Percentiles rank a stretch among this genome's conserved stretches.
phyloP scores from a whole-genome alignment of 1,140 invertebrate genomes.

The Danaus melanippus region DNA sequence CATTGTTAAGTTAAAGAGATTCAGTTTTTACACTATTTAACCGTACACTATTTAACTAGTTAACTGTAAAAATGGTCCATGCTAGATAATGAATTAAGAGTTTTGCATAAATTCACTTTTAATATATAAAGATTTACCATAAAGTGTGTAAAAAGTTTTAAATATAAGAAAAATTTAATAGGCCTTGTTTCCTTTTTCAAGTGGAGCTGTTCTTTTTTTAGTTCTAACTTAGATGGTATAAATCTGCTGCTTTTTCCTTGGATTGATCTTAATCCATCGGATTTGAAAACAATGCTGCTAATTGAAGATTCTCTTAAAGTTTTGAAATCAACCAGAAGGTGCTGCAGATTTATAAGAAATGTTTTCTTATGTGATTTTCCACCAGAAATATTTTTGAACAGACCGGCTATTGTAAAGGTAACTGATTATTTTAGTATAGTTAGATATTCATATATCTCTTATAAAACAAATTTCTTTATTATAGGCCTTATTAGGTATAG shows the following conservation, averaged over 20 bases:
- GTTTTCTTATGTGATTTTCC: slow-evolving; percentile 80
- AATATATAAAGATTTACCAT: too few species aligned
- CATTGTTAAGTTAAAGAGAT: slow-evolving; percentile 1
- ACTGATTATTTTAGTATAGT: slow-evolving; percentile 11
- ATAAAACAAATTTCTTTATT: slow-evolving; percentile 20
- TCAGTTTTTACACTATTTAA: too few species aligned
- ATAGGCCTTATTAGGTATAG: slow-evolving; percentile 48
- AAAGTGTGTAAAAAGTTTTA: too few species aligned
- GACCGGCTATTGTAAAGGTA: slow-evolving; percentile 75
- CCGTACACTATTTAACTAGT: too few species aligned
- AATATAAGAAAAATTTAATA: too few species aligned
- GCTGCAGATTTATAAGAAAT: slow-evolving; percentile 77
- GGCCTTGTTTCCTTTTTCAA: too few species aligned
- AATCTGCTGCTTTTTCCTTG: slow-evolving; percentile 73
- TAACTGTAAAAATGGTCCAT: too few species aligned
- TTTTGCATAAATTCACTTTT: too few species aligned
- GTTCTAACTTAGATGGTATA: slow-evolving; percentile 51
- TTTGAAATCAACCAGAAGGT: slow-evolving; percentile 61
- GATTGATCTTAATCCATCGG: slow-evolving; percentile 72
- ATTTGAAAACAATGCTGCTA: slow-evolving; percentile 70
- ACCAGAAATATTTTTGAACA: slow-evolving; percentile 79
- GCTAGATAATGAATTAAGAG: too few species aligned
- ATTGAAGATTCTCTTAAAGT: slow-evolving; percentile 72
- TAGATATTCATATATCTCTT: background rate
- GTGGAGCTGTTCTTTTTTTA: slow-evolving; percentile 21